Base-by-base conservation (phyloP, 2,888 invertebrate species). In the Trachelus iudaicus region DNA sequence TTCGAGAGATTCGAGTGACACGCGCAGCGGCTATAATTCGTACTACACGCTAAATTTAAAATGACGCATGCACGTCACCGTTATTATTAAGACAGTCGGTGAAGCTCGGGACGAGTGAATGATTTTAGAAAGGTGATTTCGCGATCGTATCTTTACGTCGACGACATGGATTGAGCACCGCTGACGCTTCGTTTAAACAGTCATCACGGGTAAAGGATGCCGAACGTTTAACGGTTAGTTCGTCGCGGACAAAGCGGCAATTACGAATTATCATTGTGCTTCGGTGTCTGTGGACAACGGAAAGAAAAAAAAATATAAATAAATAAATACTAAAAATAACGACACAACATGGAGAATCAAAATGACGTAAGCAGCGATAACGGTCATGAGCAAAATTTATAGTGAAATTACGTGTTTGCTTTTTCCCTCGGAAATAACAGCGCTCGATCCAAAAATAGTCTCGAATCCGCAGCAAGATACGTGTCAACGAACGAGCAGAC, bases 81-180 rank as follows among this genome's bases (percentile, higher is more conserved):
- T 74, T 74, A 74, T 35, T 74, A 74, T 74, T 74, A 74, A 74
- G 37, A 33, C 35, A 23, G 34, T 34, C 74, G 74, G 23, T 1
- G 33, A 3, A 13, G 33, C 23, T 12, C 35, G 35, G 37, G 9
- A 37, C n/a, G 74, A 74, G 37, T 3, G 35, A 37, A n/a, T 74
- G 34, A 74, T 74, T 74, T 74, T 74, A 34, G 74, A 74, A 74
- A 74, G 74, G 74, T 33, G 34, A 34, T 31, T 71, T 12, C 15
- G 1, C 11, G 11, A 31, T 31, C 3, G 71, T 31, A 31, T 9
- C 69, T 13, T 69, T 9, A 40, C 56, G 6, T 23, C 56, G 23
- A 56, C 1, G 23, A 56, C 15, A 56, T 9, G 23, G 23, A 23
- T 9, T 56, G 23, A 56, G 56, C 56, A 23, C 23, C 56, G 56